Base-by-base conservation (phyloP, 2,113 vertebrate species). In the Isichthys henryi region DNA sequence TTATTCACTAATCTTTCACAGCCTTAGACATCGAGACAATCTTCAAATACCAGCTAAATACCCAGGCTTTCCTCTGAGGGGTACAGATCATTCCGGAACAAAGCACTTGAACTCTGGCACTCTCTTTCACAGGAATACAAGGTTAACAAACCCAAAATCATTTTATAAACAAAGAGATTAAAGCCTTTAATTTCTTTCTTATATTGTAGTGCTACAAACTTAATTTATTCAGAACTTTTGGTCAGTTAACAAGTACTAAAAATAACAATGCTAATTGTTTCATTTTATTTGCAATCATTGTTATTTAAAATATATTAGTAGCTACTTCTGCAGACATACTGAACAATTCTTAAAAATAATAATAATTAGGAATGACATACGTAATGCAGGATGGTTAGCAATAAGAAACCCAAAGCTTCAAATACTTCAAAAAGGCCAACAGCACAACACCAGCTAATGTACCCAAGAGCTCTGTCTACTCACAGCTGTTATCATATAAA, bases 1-100 rank as follows among this genome's bases (percentile, higher is more conserved):
- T 85, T 85, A 85, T n/a, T 19, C 83, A n/a, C 45, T 85, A 85
- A 85, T 85, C 83, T 85, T 19, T 49, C n/a, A 46, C 23, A 85
- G 83, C 43, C 83, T 50, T 50, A 85, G 83, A 48, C 83, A 85
- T 27, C 45, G n/a, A 85, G 83, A 23, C 83, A 85, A 48, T 46
- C 45, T 86, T 80, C 74, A 43, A 80, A 80, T 27, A 49, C 45
- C 83, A 49, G 45, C 45, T 49, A 15, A 49, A 49, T 50, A 27
- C 23, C 45, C 83, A 48, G 82, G 82, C 39, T 48, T 21, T n/a
- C 82, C 82, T 48, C 39, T 84, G 21, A 23, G 45, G 82, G 82
- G 82, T 45, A n/a, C 46, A 48, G 48, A 86, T 86, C 48, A 27
- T 85, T 85, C 46, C 19, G 3, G 83, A 85, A 84, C 82, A 48